phyloP scores from a whole-genome alignment of 2,888 invertebrate genomes.

The Theretra japonica region DNA sequence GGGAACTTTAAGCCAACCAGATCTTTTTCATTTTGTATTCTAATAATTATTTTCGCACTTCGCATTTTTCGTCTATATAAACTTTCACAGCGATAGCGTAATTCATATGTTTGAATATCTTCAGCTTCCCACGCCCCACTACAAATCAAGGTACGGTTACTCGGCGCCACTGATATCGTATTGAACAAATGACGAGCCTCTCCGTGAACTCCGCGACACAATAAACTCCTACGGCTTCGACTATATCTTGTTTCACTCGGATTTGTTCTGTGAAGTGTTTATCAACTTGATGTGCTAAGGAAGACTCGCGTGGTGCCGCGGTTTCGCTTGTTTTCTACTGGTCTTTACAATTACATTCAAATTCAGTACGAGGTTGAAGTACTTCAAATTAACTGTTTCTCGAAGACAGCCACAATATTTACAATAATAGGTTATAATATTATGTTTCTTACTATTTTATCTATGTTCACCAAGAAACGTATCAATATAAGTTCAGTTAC shows the following conservation, averaged over 20 bases:
- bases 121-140: neutral
- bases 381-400: no score
- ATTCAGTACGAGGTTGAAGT: neutral
- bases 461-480: no score
- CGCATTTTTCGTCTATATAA: no score
- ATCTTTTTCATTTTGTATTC: no score
- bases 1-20: no score
- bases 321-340: neutral
- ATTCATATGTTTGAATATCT: no score
- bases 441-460: no score
- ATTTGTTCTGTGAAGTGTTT: neutral
- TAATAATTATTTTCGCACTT: no score
- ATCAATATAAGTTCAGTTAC: no score
- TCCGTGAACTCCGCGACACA: neutral
- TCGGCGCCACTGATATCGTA: neutral
- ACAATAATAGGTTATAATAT: no score
- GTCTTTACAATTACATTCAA: neutral
- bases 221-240: neutral
- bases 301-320: neutral
- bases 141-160: neutral
- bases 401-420: no score
- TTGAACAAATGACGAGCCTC: neutral
- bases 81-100: no score
- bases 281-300: neutral
- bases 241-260: neutral